phyloP scores from a whole-genome alignment of 2,888 invertebrate species.

The Tetramorium bicarinatum region DNA sequence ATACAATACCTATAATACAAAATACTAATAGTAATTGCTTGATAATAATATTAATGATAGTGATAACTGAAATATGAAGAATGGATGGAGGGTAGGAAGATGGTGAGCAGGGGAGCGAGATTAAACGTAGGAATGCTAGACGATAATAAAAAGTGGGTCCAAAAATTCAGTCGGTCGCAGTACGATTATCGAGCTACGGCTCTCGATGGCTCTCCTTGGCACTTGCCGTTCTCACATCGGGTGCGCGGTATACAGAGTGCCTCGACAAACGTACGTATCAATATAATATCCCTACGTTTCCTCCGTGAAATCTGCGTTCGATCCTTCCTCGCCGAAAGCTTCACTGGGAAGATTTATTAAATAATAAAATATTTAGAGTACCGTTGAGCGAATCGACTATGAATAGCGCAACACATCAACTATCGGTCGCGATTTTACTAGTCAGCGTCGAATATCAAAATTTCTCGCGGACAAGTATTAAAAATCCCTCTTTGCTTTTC shows the following conservation, averaged over 20 bases:
- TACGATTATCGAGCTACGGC: slow-evolving; percentile 60
- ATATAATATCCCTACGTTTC: neutral
- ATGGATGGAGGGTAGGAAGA: slow-evolving; percentile 64
- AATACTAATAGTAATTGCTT: slow-evolving; percentile 82
- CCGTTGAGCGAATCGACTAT: neutral
- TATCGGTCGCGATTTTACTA: neutral
- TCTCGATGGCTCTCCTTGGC: slow-evolving; percentile 36
- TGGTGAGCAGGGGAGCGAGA: slow-evolving; percentile 5
- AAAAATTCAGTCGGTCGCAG: slow-evolving; percentile 76
- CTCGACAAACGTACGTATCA: neutral
- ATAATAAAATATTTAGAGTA: neutral
- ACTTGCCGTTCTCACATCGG: slow-evolving; percentile 34
- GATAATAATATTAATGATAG: slow-evolving; percentile 77
- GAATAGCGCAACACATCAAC: neutral
- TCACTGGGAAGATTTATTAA: neutral
- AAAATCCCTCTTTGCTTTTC: neutral
- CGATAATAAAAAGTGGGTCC: slow-evolving; percentile 60
- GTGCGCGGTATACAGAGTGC: slow-evolving; percentile 14
- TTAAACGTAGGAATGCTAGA: slow-evolving; percentile 65
- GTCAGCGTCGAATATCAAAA: neutral
- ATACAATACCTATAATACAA: slow-evolving; percentile 84
- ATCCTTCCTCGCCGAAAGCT: neutral
- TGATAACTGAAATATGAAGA: slow-evolving; percentile 70
- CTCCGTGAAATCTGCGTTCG: neutral
- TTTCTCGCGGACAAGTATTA: neutral